phyloP scores from a whole-genome alignment of 2,888 invertebrate genomes.

The Dolichopus griseipennis region DNA sequence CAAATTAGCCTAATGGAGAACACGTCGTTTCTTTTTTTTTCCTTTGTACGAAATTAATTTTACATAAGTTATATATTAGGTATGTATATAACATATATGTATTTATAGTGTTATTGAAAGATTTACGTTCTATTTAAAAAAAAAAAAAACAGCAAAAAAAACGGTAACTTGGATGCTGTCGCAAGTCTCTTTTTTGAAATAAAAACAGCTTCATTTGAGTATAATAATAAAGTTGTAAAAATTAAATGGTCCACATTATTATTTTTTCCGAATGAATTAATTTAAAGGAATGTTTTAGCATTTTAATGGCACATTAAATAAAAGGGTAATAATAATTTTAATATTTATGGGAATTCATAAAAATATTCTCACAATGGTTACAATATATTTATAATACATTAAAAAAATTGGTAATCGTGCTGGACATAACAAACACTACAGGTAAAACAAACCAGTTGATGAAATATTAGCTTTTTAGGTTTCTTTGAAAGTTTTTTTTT shows the following conservation, averaged over 20 bases:
- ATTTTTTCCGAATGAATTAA: background rate
- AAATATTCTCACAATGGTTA: background rate
- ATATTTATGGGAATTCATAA: background rate
- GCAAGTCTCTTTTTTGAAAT: background rate
- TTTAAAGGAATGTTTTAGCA: background rate
- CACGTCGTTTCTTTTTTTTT: no score
- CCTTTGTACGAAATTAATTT: no score
- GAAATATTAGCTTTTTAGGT: background rate
- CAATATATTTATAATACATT: no score
- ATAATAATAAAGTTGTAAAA: background rate
- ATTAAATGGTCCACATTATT: background rate
- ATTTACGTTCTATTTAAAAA: no score
- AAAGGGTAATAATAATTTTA: background rate
- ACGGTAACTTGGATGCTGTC: background rate
- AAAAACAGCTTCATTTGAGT: no score
- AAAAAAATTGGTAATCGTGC: no score
- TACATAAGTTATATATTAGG: no score
- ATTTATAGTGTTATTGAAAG: no score
- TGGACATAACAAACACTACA: background rate
- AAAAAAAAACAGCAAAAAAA: background rate
- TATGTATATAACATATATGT: no score
- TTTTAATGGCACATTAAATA: background rate
- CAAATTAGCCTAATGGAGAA: no score
- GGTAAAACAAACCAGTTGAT: conserved; percentile 1
- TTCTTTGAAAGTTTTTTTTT: background rate